Base-by-base conservation (phyloP, 2,797 vertebrate species). In the Rhinophrynus dorsalis region DNA sequence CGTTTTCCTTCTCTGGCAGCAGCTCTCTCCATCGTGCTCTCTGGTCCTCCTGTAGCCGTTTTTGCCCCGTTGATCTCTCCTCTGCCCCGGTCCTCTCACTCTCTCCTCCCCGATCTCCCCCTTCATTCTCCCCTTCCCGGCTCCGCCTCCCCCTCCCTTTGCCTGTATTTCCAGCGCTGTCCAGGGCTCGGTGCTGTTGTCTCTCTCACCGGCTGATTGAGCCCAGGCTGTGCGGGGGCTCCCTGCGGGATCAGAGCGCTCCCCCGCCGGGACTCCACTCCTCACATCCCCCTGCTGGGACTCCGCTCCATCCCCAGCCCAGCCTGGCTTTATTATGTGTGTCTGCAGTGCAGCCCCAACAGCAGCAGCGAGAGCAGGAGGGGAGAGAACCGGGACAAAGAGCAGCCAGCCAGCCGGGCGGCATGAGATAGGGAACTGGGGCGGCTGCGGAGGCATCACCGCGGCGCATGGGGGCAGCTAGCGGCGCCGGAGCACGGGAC, bases 231-330 rank as follows among this genome's bases (percentile, higher is more conserved):
- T 95, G 90, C 96, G 95, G 94, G 94, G 96, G 95, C 95, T 97
- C 96, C 96, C 96, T 94, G 94, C 96, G 96, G 96, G 96, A 98
- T 96, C 95, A 96, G 95, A 97, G 96, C 96, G 95, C 96, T 96
- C 96, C 96, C 96, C 96, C 96, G 96, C 94, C 96, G 96, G 95
- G 95, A 97, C 95, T 94, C 94, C 94, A 95, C 95, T 95, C 96
- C 96, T 96, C 95, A 72, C 68, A 96, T 95, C 96, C 96, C 95
- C 96, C 96, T 96, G 95, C 96, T 96, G 95, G 96, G 96, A 95
- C 96, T 97, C 95, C 94, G 95, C 96, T 94, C 68, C 68, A 63
- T 71, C 68, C 68, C 68, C 95, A 97, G 96, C 96, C 95, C 96
- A 96, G 95, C 96, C 94, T 64, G 68, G 61, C 95, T 97, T 95